Conservation (phyloP, 2,888 invertebrate genomes). For the Sarcophaga rosellei region DNA sequence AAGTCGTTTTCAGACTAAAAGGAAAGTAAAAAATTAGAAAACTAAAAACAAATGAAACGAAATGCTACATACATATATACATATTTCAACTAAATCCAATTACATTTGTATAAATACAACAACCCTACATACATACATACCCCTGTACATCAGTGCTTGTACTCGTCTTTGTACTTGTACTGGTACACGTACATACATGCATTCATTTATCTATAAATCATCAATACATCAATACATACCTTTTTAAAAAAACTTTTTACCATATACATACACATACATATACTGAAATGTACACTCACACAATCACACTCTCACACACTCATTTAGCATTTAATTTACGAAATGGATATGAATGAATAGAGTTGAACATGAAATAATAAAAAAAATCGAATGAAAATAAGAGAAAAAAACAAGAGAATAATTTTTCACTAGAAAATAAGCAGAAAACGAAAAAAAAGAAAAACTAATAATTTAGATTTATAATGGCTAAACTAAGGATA, state of each 20-base stretch:
- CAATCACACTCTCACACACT: constrained; percentile 23
- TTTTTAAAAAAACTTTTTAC: constrained; percentile 6
- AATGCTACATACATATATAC: constrained; percentile 11
- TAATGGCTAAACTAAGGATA: constrained; percentile 37
- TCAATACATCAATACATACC: not conserved
- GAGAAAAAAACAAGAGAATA: not conserved
- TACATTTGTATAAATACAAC: constrained; percentile 67
- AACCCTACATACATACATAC: constrained; percentile 62
- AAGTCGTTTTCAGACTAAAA: constrained; percentile 63
- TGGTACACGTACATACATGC: constrained; percentile 32
- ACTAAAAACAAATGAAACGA: not conserved
- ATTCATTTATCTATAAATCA: not conserved
- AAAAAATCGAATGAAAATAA: constrained; percentile 30
- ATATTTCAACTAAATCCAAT: constrained; percentile 59
- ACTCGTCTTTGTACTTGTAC: constrained; percentile 38
- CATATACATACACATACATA: constrained; percentile 5
- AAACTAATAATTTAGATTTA: constrained; percentile 67
- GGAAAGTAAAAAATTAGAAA: constrained; percentile 44
- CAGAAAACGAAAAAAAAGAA: constrained; percentile 24
- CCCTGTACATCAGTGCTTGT: constrained; percentile 67
- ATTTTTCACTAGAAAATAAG: not conserved
- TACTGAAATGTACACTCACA: not conserved
- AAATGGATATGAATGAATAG: constrained; percentile 40
- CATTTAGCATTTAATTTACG: constrained; percentile 63
- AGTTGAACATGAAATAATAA: constrained; percentile 16